Percentiles rank a stretch among this genome's conserved stretches.
phyloP scores from a whole-genome alignment of 2,888 invertebrate genomes.

The Alloplasta piceator region DNA sequence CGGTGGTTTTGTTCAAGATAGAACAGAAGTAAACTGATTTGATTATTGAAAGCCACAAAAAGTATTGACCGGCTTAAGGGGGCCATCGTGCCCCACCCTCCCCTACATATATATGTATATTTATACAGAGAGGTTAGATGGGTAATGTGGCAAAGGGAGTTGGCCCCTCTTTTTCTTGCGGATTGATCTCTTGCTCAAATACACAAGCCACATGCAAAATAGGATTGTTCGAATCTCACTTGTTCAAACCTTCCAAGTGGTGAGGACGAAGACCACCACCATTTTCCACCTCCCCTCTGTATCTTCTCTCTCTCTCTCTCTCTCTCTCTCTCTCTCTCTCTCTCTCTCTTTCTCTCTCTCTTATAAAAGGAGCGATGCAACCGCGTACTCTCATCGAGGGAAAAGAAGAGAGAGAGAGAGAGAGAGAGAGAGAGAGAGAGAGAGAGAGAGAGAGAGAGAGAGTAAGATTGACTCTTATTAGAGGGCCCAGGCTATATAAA shows the following conservation, averaged over 20 bases:
- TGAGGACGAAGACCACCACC: slow-evolving; percentile 33
- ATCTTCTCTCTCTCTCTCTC: slow-evolving; percentile 31
- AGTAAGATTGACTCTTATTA: slow-evolving; percentile 79
- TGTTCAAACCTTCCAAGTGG: slow-evolving; percentile 35
- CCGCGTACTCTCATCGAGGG: slow-evolving; percentile 30
- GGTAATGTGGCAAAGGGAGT: slow-evolving; percentile 47
- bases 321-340: slow-evolving; percentile 47
- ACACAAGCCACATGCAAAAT: slow-evolving; percentile 18
- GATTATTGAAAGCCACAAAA: no score
- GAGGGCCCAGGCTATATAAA: slow-evolving; percentile 82
- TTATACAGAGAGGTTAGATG: slow-evolving; percentile 6
- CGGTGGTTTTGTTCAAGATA: no score
- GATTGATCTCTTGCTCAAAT: slow-evolving; percentile 26
- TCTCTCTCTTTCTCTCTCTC: background rate
- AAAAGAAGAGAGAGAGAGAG: slow-evolving; percentile 56
- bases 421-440: background rate
- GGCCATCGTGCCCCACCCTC: no score
- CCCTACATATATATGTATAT: background rate
- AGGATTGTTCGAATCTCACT: slow-evolving; percentile 36
- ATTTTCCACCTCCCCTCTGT: slow-evolving; percentile 26
- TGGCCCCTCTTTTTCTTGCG: slow-evolving; percentile 34
- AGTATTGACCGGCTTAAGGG: no score
- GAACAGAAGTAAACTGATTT: no score
- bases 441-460: no score
- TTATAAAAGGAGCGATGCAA: background rate